Conservation (phyloP, 2,113 vertebrate species). For the Thamnaconus septentrionalis region DNA sequence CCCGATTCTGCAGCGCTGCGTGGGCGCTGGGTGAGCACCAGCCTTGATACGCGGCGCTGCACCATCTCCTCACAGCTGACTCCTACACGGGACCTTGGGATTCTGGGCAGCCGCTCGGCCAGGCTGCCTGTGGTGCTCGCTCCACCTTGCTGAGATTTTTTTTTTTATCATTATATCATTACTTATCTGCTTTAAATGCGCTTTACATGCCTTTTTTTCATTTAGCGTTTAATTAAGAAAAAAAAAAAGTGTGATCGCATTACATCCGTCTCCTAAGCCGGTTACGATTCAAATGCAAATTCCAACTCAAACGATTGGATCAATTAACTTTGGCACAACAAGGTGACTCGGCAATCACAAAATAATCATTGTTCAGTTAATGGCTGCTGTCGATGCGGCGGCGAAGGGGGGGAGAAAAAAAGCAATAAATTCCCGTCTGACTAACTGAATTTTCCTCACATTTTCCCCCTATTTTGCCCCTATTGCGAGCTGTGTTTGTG, state of each 20-base stretch:
- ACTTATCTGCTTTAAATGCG: slow-evolving; percentile 10
- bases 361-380: slow-evolving; percentile 41
- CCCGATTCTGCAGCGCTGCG: slow-evolving; percentile 43
- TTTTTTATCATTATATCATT: background rate
- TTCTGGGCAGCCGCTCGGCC: slow-evolving; percentile 40
- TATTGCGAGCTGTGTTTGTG: too few relatives aligned
- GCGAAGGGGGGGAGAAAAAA: background rate
- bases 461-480: too few relatives aligned
- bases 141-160: slow-evolving; percentile 25
- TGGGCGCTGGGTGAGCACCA: slow-evolving; percentile 55
- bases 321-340: slow-evolving; percentile 33
- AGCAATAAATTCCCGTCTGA: background rate
- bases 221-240: slow-evolving; percentile 33
- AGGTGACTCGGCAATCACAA: slow-evolving; percentile 28
- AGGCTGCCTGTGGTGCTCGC: slow-evolving; percentile 33
- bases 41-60: slow-evolving; percentile 35
- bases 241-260: slow-evolving; percentile 26
- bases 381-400: slow-evolving; percentile 18
- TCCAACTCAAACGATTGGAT: slow-evolving; percentile 39
- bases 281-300: slow-evolving; percentile 37
- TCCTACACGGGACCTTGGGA: slow-evolving; percentile 62
- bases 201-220: slow-evolving; percentile 16
- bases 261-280: slow-evolving; percentile 25
- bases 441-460: too few relatives aligned
- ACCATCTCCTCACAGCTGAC: slow-evolving; percentile 43